phyloP scores from a whole-genome alignment of 2,113 vertebrate species.

The Accipiter cooperii region DNA sequence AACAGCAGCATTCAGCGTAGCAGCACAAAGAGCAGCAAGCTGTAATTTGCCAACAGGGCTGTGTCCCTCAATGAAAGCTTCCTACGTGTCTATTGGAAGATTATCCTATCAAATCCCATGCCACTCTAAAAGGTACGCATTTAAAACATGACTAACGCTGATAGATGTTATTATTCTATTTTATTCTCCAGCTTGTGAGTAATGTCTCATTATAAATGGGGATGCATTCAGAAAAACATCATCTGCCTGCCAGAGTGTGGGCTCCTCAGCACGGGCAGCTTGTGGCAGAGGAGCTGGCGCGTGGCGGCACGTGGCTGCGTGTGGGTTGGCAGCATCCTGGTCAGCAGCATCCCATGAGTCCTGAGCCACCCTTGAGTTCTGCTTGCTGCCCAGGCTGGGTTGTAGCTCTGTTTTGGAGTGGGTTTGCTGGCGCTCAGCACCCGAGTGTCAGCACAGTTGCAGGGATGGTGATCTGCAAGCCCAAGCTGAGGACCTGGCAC shows the following conservation, averaged over 20 bases:
- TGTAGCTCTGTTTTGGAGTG: neutral
- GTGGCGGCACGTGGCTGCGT: neutral
- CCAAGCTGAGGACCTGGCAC: neutral
- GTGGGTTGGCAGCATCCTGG: neutral
- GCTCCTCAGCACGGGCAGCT: neutral
- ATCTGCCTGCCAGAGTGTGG: conserved; percentile 39
- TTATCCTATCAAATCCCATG: conserved; percentile 47
- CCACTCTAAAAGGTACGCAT: conserved; percentile 48
- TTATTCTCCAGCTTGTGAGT: conserved; percentile 40
- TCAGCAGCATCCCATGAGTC: neutral
- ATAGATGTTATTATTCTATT: conserved; percentile 56
- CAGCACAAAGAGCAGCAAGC: neutral
- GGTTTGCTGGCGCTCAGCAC: neutral
- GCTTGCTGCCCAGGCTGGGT: neutral
- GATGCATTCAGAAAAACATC: conserved; percentile 53
- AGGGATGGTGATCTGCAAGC: rapidly evolving
- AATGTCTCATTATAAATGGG: conserved; percentile 47
- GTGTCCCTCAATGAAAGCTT: conserved; percentile 59
- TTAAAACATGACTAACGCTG: conserved; percentile 46
- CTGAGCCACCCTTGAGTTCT: neutral
- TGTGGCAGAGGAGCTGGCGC: neutral
- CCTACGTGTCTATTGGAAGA: conserved; percentile 43
- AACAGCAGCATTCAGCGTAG: neutral
- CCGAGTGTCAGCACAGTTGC: neutral
- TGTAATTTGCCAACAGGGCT: conserved; percentile 14